Evolutionary conservation across 2,888 invertebrate species (phyloP).

Genomic region (Ormyrus nitidulus): DNA sequence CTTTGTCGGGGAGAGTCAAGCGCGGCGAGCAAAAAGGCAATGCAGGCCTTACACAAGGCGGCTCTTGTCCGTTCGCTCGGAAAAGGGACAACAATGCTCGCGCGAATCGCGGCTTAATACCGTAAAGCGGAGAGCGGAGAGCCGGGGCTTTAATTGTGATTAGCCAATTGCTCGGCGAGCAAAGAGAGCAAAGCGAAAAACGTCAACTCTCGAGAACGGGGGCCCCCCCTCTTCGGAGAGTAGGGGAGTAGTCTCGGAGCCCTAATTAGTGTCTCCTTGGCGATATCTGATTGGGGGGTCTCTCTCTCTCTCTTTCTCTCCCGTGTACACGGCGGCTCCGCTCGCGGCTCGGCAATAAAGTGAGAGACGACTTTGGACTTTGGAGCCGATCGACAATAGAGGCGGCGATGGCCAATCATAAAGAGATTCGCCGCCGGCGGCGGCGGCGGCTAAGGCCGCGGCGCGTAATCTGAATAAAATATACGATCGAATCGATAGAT

Average conservation of each 20-base stretch:
- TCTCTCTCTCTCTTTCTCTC: neutral
- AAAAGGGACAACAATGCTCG: slow-evolving; percentile 35
- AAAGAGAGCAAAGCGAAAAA: neutral
- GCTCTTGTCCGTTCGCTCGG: neutral
- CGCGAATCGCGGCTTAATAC: slow-evolving; percentile 11
- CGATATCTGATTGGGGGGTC: slow-evolving; percentile 56
- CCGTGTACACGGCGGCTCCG: neutral
- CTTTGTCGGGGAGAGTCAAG: slow-evolving; percentile 3
- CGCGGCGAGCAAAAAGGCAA: neutral
- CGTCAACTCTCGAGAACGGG: slow-evolving; percentile 36
- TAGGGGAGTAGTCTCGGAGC: slow-evolving; percentile 48
- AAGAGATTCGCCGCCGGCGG: slow-evolving; percentile 69
- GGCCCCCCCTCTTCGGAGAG: slow-evolving; percentile 11
- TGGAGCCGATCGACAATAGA: slow-evolving; percentile 60
- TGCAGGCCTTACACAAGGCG: neutral
- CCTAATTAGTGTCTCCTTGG: slow-evolving; percentile 58
- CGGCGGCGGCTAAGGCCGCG: slow-evolving; percentile 55
- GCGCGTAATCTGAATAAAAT: slow-evolving; percentile 74
- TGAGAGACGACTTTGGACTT: slow-evolving; percentile 32
- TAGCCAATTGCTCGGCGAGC: slow-evolving; percentile 47
- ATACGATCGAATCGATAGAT: slow-evolving; percentile 75
- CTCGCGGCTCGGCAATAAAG: slow-evolving; percentile 45
- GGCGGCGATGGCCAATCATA: slow-evolving; percentile 74
- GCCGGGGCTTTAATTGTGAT: slow-evolving; percentile 52
- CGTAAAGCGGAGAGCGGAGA: slow-evolving; percentile 21